Evolutionary conservation across 1,140 invertebrate genomes (phyloP).

Genomic region (Euura saliciscinereae): DNA sequence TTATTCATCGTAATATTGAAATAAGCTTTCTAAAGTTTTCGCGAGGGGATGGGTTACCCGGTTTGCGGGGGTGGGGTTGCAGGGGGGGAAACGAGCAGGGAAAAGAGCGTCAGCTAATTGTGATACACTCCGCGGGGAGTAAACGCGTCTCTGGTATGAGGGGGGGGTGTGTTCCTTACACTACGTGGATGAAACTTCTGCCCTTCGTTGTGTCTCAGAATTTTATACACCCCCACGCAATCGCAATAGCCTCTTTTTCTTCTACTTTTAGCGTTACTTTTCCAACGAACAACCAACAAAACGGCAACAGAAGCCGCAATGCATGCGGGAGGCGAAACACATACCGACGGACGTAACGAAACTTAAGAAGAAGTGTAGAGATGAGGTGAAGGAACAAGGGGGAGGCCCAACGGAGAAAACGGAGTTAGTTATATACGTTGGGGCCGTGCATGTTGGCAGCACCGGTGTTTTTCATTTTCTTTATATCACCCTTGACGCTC

Average conservation of each 20-base stretch:
- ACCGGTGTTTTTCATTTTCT: constrained; percentile 82
- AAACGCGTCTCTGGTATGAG: constrained; percentile 5
- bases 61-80: constrained; percentile 18
- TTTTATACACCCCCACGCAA: not conserved
- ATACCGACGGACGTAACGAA: not conserved
- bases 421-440: constrained; percentile 54
- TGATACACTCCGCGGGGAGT: constrained; percentile 53
- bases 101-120: constrained; percentile 48
- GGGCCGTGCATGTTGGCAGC: constrained; percentile 51
- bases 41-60: constrained; percentile 21
- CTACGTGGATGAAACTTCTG: not conserved
- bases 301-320: no score
- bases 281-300: no score
- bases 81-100: constrained; percentile 8
- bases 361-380: constrained; percentile 19
- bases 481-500: constrained; percentile 81
- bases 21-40: constrained; percentile 42
- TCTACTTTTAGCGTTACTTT: no score
- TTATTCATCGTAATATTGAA: constrained; percentile 43
- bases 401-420: constrained; percentile 25
- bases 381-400: constrained; percentile 29
- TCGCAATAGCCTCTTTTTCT: not conserved
- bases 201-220: not conserved
- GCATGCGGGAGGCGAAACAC: not conserved
- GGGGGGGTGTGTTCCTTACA: not conserved